Evolutionary conservation across 2,797 vertebrate genomes (phyloP).

Genomic region (Ibycter americanus): DNA sequence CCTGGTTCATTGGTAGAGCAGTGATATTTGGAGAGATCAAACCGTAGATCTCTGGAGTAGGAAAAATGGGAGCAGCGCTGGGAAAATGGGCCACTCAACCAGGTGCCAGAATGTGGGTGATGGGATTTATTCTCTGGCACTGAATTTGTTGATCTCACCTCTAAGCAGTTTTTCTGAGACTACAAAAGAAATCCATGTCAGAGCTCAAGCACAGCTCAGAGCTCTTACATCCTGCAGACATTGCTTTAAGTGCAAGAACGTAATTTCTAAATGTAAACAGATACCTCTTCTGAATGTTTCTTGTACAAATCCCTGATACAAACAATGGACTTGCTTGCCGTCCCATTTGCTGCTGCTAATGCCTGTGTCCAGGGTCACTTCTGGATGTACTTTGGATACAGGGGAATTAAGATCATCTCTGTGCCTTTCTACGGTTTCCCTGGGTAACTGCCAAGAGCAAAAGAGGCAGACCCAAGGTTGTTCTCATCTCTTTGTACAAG

Average conservation of each 20-base stretch:
- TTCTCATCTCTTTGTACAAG: constrained; percentile 21
- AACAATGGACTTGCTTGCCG: not conserved
- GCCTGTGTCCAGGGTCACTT: not conserved
- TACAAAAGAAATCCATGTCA: not conserved
- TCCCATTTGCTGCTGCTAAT: not conserved
- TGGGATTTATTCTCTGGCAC: not conserved
- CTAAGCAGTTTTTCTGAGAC: not conserved
- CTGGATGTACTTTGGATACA: not conserved
- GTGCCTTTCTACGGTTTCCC: constrained; percentile 8
- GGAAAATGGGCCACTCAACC: not conserved
- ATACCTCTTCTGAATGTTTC: not conserved
- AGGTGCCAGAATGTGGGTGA: not conserved
- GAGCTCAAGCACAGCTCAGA: not conserved
- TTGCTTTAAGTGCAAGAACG: not conserved
- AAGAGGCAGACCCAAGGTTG: constrained; percentile 4
- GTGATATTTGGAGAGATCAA: not conserved
- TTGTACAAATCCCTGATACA: not conserved
- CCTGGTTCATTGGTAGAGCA: not conserved
- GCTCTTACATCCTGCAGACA: not conserved
- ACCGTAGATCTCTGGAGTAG: not conserved
- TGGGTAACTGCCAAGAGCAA: constrained; percentile 10
- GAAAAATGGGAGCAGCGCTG: not conserved
- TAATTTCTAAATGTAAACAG: not conserved
- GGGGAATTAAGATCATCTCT: not conserved
- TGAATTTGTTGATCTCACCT: not conserved